These are phyloP conservation scores for Psylliodes chrysocephalus DNA, from an alignment of 2,888 invertebrate species.

Conservation along the genomic window DNA sequence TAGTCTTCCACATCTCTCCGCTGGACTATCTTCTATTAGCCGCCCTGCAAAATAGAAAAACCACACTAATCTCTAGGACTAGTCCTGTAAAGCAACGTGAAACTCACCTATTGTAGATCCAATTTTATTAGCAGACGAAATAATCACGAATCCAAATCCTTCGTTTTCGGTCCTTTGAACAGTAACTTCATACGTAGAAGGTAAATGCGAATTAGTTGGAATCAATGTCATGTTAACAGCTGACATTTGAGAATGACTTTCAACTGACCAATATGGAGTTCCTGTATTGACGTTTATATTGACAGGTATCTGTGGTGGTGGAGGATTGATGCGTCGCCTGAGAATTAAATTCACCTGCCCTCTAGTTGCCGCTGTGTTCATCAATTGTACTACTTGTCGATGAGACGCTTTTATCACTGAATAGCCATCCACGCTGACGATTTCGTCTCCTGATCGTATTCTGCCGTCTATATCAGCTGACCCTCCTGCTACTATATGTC, in stretches of 20 bases:
- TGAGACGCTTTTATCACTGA: slow-evolving; percentile 82
- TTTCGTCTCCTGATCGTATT: slow-evolving; percentile 91
- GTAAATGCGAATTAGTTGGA: slow-evolving; percentile 56
- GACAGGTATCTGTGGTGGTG: slow-evolving; percentile 49
- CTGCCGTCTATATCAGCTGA: slow-evolving; percentile 93
- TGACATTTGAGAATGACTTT: slow-evolving; percentile 44
- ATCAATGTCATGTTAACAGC: slow-evolving; percentile 48
- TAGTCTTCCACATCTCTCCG: slow-evolving; percentile 89
- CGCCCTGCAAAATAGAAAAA: slow-evolving; percentile 73
- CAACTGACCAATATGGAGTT: slow-evolving; percentile 52
- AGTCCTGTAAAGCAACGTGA: background rate
- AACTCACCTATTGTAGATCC: slow-evolving; percentile 85
- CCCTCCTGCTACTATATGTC: slow-evolving; percentile 96
- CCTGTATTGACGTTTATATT: slow-evolving; percentile 16
- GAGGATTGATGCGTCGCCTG: slow-evolving; percentile 64
- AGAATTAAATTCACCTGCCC: slow-evolving; percentile 84
- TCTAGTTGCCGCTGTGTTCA: slow-evolving; percentile 87
- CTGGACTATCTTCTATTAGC: slow-evolving; percentile 94
- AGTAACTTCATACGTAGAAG: slow-evolving; percentile 88
- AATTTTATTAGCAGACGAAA: slow-evolving; percentile 91
- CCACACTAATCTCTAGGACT: background rate
- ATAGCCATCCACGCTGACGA: slow-evolving; percentile 89
- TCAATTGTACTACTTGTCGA: slow-evolving; percentile 91
- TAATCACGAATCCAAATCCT: slow-evolving; percentile 99
- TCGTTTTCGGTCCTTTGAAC: slow-evolving; percentile 92